Percentiles rank a stretch among this genome's conserved stretches.
These are phyloP conservation scores for Endomychus coccineus DNA, from an alignment of 2,888 invertebrate species.

Conservation along the genomic window DNA sequence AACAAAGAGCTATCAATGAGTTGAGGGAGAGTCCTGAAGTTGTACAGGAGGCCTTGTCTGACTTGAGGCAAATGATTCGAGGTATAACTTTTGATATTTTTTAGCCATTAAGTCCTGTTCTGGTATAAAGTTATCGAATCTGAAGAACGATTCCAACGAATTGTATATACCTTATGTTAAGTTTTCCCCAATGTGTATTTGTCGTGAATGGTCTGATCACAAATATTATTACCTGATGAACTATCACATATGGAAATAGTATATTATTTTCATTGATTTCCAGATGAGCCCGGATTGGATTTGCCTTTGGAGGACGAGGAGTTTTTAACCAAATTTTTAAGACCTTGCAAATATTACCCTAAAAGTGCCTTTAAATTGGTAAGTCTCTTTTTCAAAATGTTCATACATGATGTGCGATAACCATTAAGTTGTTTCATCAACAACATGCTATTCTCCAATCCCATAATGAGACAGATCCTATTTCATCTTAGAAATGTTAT, in stretches of 20 bases:
- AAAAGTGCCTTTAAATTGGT: slow-evolving; percentile 72
- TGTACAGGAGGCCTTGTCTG: slow-evolving; percentile 51
- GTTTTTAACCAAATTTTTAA: slow-evolving; percentile 68
- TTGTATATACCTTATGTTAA: too few species aligned
- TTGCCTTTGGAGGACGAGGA: slow-evolving; percentile 64
- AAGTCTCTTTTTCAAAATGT: slow-evolving; percentile 19
- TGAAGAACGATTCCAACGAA: too few species aligned
- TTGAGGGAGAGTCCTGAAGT: slow-evolving; percentile 65
- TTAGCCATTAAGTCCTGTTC: too few species aligned
- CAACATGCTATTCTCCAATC: too few species aligned
- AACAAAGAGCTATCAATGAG: slow-evolving; percentile 59
- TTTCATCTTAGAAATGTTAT: too few species aligned
- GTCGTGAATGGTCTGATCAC: too few species aligned
- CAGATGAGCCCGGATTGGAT: slow-evolving; percentile 56
- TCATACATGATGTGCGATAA: neutral
- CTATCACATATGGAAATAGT: neutral
- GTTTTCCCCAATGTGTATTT: too few species aligned
- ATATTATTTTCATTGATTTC: slow-evolving; percentile 27
- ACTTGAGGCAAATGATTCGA: slow-evolving; percentile 52
- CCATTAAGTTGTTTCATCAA: too few species aligned
- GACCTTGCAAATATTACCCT: slow-evolving; percentile 82
- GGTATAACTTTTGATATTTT: slow-evolving; percentile 46
- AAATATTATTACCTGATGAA: too few species aligned
- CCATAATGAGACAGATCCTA: too few species aligned
- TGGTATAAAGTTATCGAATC: too few species aligned